Evolutionary conservation across 2,888 invertebrate species (phyloP).

Genomic region (Amphipoea oculea): DNA sequence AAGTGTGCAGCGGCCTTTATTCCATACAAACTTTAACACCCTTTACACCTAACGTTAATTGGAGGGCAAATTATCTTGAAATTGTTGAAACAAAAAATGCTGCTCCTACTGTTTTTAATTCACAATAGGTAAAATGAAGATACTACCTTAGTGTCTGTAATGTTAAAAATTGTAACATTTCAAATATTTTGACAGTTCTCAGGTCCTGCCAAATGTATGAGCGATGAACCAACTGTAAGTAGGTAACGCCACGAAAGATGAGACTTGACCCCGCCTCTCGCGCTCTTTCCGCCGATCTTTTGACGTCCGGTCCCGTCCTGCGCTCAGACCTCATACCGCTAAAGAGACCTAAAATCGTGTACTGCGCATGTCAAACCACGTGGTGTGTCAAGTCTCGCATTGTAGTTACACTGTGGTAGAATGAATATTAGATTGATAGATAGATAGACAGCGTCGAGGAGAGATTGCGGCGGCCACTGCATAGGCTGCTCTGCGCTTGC

Average conservation of each 20-base stretch:
- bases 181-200: not conserved
- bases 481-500: slow-evolving; percentile 23
- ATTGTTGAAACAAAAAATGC: not conserved
- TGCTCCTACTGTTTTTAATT: too few relatives aligned
- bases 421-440: slow-evolving; percentile 57
- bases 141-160: too few relatives aligned
- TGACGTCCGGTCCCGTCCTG: too few relatives aligned
- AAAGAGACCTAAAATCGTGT: too few relatives aligned
- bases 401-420: slow-evolving; percentile 17
- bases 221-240: not conserved
- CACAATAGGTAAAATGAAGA: not conserved
- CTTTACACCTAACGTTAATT: not conserved
- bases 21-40: too few relatives aligned
- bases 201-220: not conserved
- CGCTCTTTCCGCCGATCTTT: too few relatives aligned
- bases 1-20: too few relatives aligned
- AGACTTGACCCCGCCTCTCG: too few relatives aligned
- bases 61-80: not conserved
- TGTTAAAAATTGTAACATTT: not conserved
- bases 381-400: too few relatives aligned
- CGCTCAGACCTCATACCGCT: too few relatives aligned
- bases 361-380: too few relatives aligned
- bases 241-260: too few relatives aligned
- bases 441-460: slow-evolving; percentile 59
- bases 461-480: slow-evolving; percentile 58